These are phyloP conservation scores for Limnephilus lunatus DNA, from an alignment of 2,888 invertebrate genomes.

Conservation along the genomic window DNA sequence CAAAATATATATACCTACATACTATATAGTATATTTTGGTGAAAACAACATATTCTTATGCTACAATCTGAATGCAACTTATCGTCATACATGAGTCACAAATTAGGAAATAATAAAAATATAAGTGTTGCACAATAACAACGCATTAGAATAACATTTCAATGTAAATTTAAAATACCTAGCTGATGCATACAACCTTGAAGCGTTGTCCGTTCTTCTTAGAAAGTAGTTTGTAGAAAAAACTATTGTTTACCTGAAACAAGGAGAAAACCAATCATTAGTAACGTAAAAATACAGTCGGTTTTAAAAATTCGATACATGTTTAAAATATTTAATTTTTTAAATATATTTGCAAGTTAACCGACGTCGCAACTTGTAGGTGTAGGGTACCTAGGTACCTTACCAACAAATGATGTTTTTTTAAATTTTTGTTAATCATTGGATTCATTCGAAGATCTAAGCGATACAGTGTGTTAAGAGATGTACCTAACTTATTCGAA, in stretches of 20 bases:
- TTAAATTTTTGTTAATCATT: too few relatives aligned
- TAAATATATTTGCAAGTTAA: background rate
- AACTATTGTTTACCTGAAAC: background rate
- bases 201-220: background rate
- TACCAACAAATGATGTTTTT: too few relatives aligned
- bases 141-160: background rate
- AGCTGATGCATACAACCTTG: background rate
- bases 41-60: background rate
- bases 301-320: background rate
- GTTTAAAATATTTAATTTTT: background rate
- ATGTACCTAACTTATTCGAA: too few relatives aligned
- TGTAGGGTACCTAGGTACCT: too few relatives aligned
- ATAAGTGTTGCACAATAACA: background rate
- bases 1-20: too few relatives aligned
- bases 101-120: background rate
- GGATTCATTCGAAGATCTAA: too few relatives aligned
- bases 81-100: background rate
- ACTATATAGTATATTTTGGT: too few relatives aligned
- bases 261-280: background rate
- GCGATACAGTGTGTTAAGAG: too few relatives aligned
- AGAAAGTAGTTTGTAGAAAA: background rate
- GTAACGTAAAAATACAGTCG: background rate
- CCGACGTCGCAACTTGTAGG: too few relatives aligned
- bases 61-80: background rate
- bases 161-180: background rate